Evolutionary conservation across 53 echinoderm and acorn worm genomes (phyloP).

Genomic region (Patiria pectinifera): DNA sequence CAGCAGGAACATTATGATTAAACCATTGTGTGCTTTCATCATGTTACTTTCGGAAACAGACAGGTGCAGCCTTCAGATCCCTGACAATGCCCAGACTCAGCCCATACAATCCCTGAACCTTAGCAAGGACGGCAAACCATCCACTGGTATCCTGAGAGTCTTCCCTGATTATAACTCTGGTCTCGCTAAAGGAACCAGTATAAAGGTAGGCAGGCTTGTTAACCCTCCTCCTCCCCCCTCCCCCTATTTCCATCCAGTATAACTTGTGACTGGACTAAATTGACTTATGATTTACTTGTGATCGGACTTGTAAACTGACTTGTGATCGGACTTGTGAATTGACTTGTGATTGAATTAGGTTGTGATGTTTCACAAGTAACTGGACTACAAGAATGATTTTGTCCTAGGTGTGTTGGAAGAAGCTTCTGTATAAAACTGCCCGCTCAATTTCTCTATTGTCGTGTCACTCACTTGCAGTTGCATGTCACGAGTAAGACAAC

Average conservation of each 20-base stretch:
- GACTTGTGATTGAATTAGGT: no score
- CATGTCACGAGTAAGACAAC: slow-evolving; percentile 94
- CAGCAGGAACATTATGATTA: neutral
- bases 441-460: neutral
- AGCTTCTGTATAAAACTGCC: neutral
- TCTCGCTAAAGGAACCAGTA: slow-evolving; percentile 94
- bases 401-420: no score
- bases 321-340: no score
- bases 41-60: slow-evolving; percentile 46
- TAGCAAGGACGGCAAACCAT: slow-evolving; percentile 64
- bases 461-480: slow-evolving; percentile 64
- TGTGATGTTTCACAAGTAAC: no score
- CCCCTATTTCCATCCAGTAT: neutral
- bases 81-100: slow-evolving; percentile 64
- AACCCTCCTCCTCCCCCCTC: neutral
- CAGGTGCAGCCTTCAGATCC: slow-evolving; percentile 52
- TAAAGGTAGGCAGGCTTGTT: slow-evolving; percentile 77
- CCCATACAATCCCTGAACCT: slow-evolving; percentile 55
- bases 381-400: no score
- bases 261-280: no score
- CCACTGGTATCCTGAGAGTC: slow-evolving; percentile 89
- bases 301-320: no score
- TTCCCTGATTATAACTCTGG: slow-evolving; percentile 97
- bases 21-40: neutral
- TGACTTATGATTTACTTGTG: no score